A percentile compares a stretch with the other conserved stretches of the same genome.
phyloP scores from a whole-genome alignment of 2,888 invertebrate genomes.

The Cremastinae sp. region DNA sequence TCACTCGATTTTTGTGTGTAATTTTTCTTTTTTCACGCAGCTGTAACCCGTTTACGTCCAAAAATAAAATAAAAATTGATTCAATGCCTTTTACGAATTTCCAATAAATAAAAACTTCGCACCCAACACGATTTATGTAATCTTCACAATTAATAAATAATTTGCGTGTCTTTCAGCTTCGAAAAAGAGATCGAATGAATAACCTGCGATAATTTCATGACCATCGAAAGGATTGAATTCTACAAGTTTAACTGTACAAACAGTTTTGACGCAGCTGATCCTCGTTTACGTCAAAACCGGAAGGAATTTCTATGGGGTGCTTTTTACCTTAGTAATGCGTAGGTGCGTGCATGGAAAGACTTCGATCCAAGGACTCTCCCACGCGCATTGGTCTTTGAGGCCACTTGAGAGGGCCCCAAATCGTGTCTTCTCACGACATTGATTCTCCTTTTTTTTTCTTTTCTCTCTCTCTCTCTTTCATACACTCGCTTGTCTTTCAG shows the following conservation, averaged over 20 bases:
- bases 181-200: too few relatives aligned
- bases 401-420: constrained; percentile 29
- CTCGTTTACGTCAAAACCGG: constrained; percentile 56
- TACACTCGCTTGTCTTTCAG: constrained; percentile 47
- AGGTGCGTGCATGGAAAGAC: constrained; percentile 42
- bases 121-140: too few relatives aligned
- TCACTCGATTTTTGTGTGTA: too few relatives aligned
- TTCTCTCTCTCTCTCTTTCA: constrained; percentile 41
- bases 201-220: background rate
- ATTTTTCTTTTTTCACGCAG: too few relatives aligned
- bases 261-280: constrained; percentile 37
- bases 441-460: constrained; percentile 60
- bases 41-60: too few relatives aligned
- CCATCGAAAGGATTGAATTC: background rate
- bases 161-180: too few relatives aligned
- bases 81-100: too few relatives aligned
- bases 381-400: constrained; percentile 62
- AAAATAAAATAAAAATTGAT: too few relatives aligned
- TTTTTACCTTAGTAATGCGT: background rate
- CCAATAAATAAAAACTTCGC: too few relatives aligned
- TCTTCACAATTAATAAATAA: too few relatives aligned
- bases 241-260: background rate
- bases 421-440: constrained; percentile 57
- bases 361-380: constrained; percentile 71
- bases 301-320: constrained; percentile 66